Evolutionary conservation across 2,888 invertebrate genomes (phyloP), one percentile per base, ranked within the genome.

Genomic region (Euspilapteryx auroguttella): DNA sequence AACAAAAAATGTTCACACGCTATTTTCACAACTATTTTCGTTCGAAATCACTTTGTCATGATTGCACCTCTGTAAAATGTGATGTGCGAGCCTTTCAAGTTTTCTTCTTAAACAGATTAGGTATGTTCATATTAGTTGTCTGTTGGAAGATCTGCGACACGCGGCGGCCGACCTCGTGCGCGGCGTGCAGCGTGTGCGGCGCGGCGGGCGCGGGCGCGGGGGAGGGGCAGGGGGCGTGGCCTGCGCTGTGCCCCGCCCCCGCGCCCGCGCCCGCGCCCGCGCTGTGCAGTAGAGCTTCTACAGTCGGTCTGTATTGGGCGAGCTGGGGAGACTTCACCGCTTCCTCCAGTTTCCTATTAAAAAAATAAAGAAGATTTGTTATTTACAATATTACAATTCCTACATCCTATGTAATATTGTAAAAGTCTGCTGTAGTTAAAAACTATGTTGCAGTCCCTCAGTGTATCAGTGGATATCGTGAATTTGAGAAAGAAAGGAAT

Each of bases 21-120:
- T n/a, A n/a, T n/a, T n/a, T n/a, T n/a, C n/a, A n/a, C n/a, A n/a
- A n/a, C n/a, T n/a, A n/a, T n/a, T n/a, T n/a, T n/a, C n/a, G n/a
- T n/a, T n/a, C n/a, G n/a, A n/a, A n/a, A n/a, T n/a, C n/a, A n/a
- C n/a, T n/a, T n/a, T n/a, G n/a, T n/a, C n/a, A n/a, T n/a, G n/a
- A n/a, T n/a, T n/a, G n/a, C n/a, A n/a, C n/a, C n/a, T n/a, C n/a
- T n/a, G n/a, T n/a, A n/a, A n/a, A n/a, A n/a, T n/a, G n/a, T n/a
- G n/a, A n/a, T 17, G 17, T 17, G 8, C 8, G 13, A 28, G 9
- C 9, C 7, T 10, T 35, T 37, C 71, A 76, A 13, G 71, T 61
- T 44, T 77, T 77, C 51, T 77, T 77, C 37, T 76, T 77, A 34
- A 77, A 77, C 42, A 77, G 75, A 34, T 61, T 76, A 32, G 57